Conservation (phyloP, 2,797 vertebrate species). For the Hypotaenidia philippensis region DNA sequence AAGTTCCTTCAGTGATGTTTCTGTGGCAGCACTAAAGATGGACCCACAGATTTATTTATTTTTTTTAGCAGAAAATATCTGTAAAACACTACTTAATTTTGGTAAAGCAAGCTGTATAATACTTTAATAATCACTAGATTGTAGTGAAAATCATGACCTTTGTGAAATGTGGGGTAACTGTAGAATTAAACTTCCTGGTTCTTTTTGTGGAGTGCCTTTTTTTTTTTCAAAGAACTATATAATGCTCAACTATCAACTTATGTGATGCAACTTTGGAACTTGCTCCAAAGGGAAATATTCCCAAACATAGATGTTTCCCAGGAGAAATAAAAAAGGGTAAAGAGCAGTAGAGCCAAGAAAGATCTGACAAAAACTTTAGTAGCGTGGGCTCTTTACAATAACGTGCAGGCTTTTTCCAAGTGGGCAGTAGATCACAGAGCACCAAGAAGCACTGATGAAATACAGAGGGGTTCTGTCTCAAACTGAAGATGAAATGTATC, state of each 20-base stretch:
- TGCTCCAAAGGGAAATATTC: constrained; percentile 43
- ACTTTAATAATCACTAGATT: not conserved
- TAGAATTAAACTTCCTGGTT: not conserved
- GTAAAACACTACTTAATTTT: not conserved
- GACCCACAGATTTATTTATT: not conserved
- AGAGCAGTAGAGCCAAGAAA: constrained; percentile 38
- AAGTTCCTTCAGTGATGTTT: not conserved
- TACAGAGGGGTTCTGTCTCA: constrained; percentile 40
- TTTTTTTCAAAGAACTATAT: constrained; percentile 35
- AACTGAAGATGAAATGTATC: not conserved
- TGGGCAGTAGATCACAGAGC: constrained; percentile 51
- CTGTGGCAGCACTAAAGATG: not conserved
- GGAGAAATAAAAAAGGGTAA: not conserved
- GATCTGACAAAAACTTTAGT: constrained; percentile 38
- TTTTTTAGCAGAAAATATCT: not conserved
- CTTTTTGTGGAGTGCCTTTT: not conserved
- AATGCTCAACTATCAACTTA: not conserved
- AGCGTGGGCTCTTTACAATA: constrained; percentile 34
- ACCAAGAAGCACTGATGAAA: constrained; percentile 6
- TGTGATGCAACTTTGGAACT: constrained; percentile 20
- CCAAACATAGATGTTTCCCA: constrained; percentile 59
- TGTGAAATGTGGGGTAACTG: not conserved
- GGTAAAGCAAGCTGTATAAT: not conserved
- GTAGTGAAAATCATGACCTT: not conserved
- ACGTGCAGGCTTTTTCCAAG: constrained; percentile 13